These are phyloP conservation scores for Drosophila flavopinicola DNA, from an alignment of 2,888 invertebrate species.

Conservation along the genomic window DNA sequence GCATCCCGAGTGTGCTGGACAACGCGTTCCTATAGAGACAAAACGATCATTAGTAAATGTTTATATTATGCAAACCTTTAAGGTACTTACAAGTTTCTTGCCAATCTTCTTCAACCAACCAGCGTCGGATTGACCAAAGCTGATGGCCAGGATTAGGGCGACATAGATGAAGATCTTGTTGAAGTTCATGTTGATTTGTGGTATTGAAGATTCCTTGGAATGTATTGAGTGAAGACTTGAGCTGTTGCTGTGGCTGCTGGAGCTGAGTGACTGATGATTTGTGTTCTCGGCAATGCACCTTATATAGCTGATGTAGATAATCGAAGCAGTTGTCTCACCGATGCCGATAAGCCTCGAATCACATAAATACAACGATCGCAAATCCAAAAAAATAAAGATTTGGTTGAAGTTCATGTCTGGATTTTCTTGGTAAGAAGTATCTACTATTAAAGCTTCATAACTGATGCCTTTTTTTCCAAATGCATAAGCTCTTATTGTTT, in stretches of 20 bases:
- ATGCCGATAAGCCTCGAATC: neutral
- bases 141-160: constrained; percentile 46
- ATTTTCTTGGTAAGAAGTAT: neutral
- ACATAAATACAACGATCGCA: neutral
- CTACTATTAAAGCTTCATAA: too few relatives aligned
- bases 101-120: constrained; percentile 55
- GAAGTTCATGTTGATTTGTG: constrained; percentile 57
- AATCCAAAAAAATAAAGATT: too few relatives aligned
- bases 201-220: neutral
- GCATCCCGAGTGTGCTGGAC: constrained; percentile 80
- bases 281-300: neutral
- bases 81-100: constrained; percentile 56
- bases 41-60: neutral
- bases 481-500: too few relatives aligned
- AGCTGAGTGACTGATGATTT: neutral
- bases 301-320: constrained; percentile 17
- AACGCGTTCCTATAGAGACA: constrained; percentile 64
- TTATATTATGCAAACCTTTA: rapidly evolving
- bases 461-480: too few relatives aligned
- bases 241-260: constrained; percentile 2
- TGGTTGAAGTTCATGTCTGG: too few relatives aligned
- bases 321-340: too few relatives aligned
- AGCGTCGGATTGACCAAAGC: constrained; percentile 54
- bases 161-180: constrained; percentile 52
- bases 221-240: neutral